Base-by-base conservation (phyloP, 2,888 invertebrate species). In the Tachina lurida region DNA sequence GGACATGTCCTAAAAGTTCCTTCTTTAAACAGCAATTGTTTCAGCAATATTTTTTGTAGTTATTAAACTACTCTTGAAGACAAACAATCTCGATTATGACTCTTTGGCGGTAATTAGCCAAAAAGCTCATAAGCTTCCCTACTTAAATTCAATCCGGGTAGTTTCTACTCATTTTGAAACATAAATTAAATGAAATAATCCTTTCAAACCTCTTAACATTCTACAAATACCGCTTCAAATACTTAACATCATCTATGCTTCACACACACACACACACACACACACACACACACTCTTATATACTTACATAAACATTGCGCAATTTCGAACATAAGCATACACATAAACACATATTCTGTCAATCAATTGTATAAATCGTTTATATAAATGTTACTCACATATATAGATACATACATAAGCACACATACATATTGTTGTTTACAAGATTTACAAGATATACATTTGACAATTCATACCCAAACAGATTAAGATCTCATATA, bases 301-400 rank as follows among this genome's bases (percentile, higher is more conserved):
- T 45, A 17, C 1, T 22, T 8, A 3, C 17, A 31, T 4, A 31
- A 52, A 43, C n/a, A 52, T 47, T 63, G 54, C 17, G 39, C 31
- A n/a, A 39, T 70, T 75, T 22, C n/a, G 39, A 54, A 19, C 19
- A 22, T n/a, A 45, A 19, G 17, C 13, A 22, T 22, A 70, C 43
- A 47, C 13, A 39, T 41, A 13, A 9, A 60, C 19, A 43, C 52
- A 58, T 52, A 77, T 71, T 65, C 45, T 78, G 67, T 54, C 73
- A 77, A 78, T 67, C 83, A 78, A 77, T 77, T 67, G 67, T 78
- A 77, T 78, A 83, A 83, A 77, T 77, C 77, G 54, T 73, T 70
- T 75, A 17, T 15, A 73, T 49, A 68, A 68, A 68, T 49, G n/a
- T n/a, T n/a, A 31, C 31, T 31, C 31, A 5, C 5, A 7, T 7